Evolutionary conservation across 2,113 vertebrate species (phyloP).

Genomic region (Agelaius tricolor): DNA sequence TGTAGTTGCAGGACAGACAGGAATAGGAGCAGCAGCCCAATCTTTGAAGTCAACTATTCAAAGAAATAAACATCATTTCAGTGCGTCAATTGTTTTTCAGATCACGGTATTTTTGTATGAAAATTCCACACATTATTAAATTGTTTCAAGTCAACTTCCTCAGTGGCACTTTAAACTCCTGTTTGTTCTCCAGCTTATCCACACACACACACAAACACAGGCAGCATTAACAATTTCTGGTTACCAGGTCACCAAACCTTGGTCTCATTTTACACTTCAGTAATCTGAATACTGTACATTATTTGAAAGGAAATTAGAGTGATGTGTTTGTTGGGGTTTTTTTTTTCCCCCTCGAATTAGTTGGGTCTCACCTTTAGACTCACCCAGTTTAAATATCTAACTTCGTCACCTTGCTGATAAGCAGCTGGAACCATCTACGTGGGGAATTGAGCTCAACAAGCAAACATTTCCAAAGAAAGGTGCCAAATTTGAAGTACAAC

Average conservation of each 20-base stretch:
- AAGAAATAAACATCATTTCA: conserved; percentile 15
- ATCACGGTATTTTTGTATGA: background rate
- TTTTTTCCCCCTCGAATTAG: background rate
- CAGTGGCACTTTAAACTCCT: background rate
- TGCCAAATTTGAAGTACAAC: background rate
- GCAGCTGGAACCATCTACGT: background rate
- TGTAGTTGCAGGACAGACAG: background rate
- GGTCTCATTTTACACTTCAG: conserved; percentile 56
- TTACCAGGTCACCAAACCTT: conserved; percentile 52
- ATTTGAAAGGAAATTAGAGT: conserved; percentile 21
- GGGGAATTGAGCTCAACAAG: background rate
- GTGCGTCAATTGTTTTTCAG: background rate
- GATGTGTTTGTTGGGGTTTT: background rate
- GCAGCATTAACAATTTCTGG: conserved; percentile 22
- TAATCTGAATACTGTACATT: conserved; percentile 1
- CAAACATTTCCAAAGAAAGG: background rate
- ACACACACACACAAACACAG: background rate
- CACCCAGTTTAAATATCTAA: background rate
- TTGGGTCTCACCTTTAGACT: background rate
- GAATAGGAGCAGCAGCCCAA: background rate
- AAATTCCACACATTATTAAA: background rate
- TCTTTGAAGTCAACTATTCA: background rate
- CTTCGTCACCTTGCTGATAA: background rate
- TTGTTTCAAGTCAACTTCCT: conserved; percentile 21
- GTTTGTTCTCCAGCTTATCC: conserved; percentile 22